Base-by-base conservation (phyloP, 2,113 vertebrate species). In the Podilymbus podiceps region DNA sequence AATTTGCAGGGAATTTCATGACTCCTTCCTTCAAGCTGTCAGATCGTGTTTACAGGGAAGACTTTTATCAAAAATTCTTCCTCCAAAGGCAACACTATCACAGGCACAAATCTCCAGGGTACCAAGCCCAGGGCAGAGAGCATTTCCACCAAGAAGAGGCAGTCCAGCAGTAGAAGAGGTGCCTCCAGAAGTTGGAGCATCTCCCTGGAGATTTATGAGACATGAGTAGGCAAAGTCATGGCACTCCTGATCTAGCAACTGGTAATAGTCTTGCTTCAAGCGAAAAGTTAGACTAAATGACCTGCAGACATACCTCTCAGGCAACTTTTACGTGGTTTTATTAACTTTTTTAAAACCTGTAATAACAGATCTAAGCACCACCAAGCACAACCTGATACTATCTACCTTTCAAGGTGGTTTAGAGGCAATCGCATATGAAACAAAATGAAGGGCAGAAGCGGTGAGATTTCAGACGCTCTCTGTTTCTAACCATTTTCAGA, bases 151-250 rank as follows among this genome's bases (percentile, higher is more conserved):
- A 55, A 23, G 20, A 55, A 5, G 56, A 8, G 14, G 3, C 18
- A 40, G 33, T 73, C 40, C 59, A 63, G 24, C 27, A 28, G 52
- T 71, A 60, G n/a, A 84, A 84, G 49, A 24, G 27, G 4, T 89
- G 40, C 12, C 46, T 11, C 19, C 0, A 0, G 15, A 88, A 25
- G 15, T 0, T 42, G 66, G 47, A 24, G 24, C 53, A n/a, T 59
- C 55, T 87, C 27, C 47, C 44, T 83, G 46, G 79, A 67, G 64
- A 42, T 19, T 13, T 56, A 5, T 52, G 63, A 89, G 89, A 59
- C n/a, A 7, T 42, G 25, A 68, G 16, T 4, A 88, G 56, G 33
- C 62, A 94, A 79, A 85, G 58, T 40, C 3, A 0, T 40, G 18
- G 11, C 5, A 2, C 28, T 78, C 47, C 38, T 56, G 38, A 24